Evolutionary conservation across 2,888 invertebrate genomes (phyloP), one percentile per base, ranked within the genome.

Genomic region (Ferdinandea cuprea): DNA sequence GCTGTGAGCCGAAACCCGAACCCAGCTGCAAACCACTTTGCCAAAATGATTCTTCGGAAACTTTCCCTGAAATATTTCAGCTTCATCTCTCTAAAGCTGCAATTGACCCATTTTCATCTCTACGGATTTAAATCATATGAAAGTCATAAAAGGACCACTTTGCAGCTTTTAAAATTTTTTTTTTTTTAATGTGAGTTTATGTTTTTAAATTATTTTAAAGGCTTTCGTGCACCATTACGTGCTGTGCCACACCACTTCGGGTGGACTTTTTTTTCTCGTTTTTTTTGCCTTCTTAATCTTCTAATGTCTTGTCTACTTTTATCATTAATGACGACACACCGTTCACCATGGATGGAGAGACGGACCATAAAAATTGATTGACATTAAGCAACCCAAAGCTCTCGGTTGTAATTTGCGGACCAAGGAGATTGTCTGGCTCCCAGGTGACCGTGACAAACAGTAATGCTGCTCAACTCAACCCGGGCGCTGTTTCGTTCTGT

Each of bases 331-430:
- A 46, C n/a, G n/a, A n/a, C n/a, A n/a, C 68, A 58, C n/a, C 25
- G 68, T 46, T 37, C 46, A 15, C 3, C 46, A 15, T 2, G 35
- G 17, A 30, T 19, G 42, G 35, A 56, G 25, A 13, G n/a, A n/a
- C n/a, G n/a, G n/a, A 21, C 25, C 54, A 69, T 69, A 69, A 69
- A 77, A 42, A 40, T 54, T 69, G 54, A 69, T 46, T 77, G 69
- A 77, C 77, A 48, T 56, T 46, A 46, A 76, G 59, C 44, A 63
- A 44, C 54, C 17, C 35, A 28, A 32, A 21, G n/a, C 50, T 66
- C 37, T 17, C 28, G 37, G 50, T 17, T 42, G 15, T 6, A 74
- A 58, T 37, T 42, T 66, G 28, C 40, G 17, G 11, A 37, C 19
- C 25, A 17, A 30, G 9, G 7, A 58, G 42, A 50, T 40, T 56